phyloP scores from a whole-genome alignment of 2,113 vertebrate genomes.

The Salvelinus namaycush region DNA sequence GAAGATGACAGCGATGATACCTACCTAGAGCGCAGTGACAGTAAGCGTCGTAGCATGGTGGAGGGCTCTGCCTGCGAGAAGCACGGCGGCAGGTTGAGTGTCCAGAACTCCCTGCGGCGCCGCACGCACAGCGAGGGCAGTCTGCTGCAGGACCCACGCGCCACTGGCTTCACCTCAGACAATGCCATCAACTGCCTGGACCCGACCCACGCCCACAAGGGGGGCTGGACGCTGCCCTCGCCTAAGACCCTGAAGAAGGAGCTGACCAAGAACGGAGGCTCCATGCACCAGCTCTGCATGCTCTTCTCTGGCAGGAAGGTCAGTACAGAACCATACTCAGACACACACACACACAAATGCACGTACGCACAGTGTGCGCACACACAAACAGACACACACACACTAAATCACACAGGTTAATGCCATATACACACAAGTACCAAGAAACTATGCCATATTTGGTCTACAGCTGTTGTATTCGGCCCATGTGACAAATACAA shows the following conservation, averaged over 20 bases:
- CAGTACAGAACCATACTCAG: not conserved
- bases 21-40: constrained; percentile 77
- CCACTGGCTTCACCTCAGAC: constrained; percentile 89
- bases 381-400: too few species aligned
- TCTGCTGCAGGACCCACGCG: constrained; percentile 86
- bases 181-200: constrained; percentile 90
- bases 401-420: too few species aligned
- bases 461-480: too few species aligned
- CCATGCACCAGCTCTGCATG: constrained; percentile 92
- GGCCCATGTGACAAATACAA: too few species aligned
- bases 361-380: not conserved
- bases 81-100: constrained; percentile 73
- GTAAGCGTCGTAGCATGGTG: constrained; percentile 90
- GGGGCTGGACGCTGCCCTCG: constrained; percentile 85
- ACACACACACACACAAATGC: not conserved
- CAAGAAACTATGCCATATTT: too few species aligned
- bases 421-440: too few species aligned
- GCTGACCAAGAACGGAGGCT: constrained; percentile 87
- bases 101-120: constrained; percentile 89
- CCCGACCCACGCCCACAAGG: constrained; percentile 46
- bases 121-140: constrained; percentile 96
- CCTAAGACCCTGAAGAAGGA: constrained; percentile 93
- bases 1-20: constrained; percentile 82
- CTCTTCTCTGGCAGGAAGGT: constrained; percentile 94
- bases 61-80: constrained; percentile 79